These are phyloP conservation scores for Macaria liturata DNA, from an alignment of 2,888 invertebrate species.

Conservation along the genomic window DNA sequence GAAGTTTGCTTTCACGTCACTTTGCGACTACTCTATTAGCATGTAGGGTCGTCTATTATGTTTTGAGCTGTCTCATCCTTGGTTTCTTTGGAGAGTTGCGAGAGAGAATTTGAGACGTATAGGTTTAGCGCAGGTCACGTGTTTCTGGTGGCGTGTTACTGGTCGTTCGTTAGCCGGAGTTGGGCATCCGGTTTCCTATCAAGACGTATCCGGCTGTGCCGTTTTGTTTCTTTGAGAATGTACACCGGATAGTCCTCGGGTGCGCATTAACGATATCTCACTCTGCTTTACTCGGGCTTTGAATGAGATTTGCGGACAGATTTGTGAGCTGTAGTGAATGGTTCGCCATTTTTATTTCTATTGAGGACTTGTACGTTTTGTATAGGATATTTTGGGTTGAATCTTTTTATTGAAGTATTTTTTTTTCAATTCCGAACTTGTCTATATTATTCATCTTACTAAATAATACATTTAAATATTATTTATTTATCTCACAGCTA, in stretches of 20 bases:
- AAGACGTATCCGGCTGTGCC: slow-evolving; percentile 60
- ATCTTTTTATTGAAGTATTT: too few species aligned
- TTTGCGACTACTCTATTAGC: slow-evolving; percentile 56
- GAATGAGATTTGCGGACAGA: too few species aligned
- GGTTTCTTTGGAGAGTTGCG: slow-evolving; percentile 22
- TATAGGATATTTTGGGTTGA: too few species aligned
- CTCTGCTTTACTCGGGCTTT: slow-evolving; percentile 3
- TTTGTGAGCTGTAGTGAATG: too few species aligned
- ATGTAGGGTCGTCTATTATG: slow-evolving; percentile 46
- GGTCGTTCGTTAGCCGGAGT: slow-evolving; percentile 69
- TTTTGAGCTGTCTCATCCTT: slow-evolving; percentile 37
- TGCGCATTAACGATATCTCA: slow-evolving; percentile 14
- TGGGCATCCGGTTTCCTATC: slow-evolving; percentile 72
- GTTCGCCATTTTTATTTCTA: too few species aligned
- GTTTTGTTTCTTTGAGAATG: slow-evolving; percentile 68
- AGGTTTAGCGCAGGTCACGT: slow-evolving; percentile 40
- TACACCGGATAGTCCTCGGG: slow-evolving; percentile 49
- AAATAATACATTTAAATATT: too few species aligned
- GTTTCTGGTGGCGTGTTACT: slow-evolving; percentile 50
- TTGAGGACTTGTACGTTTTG: too few species aligned
- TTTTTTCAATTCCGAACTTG: too few species aligned
- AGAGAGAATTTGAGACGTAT: slow-evolving; percentile 29
- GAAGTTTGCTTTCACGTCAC: slow-evolving; percentile 62
- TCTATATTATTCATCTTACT: too few species aligned
- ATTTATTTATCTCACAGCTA: too few species aligned